Evolutionary conservation across 2,888 invertebrate species (phyloP).

Genomic region (Timema cristinae): DNA sequence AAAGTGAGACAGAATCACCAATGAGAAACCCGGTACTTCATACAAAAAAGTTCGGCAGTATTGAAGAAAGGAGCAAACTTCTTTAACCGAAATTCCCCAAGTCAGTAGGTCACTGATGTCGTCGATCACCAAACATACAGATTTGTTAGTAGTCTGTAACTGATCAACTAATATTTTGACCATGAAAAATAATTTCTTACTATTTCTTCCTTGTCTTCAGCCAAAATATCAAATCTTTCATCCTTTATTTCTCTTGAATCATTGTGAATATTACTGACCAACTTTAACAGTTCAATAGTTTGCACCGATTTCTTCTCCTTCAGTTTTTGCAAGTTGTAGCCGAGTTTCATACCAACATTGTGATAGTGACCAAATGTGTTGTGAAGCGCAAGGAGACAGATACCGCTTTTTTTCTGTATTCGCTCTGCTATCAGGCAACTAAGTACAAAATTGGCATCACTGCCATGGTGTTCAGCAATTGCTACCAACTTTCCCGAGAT

Average conservation of each 20-base stretch:
- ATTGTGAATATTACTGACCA: slow-evolving; percentile 33
- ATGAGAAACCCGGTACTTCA: slow-evolving; percentile 10
- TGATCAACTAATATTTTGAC: slow-evolving; percentile 46
- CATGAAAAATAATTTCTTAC: slow-evolving; percentile 46
- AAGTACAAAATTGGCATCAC: slow-evolving; percentile 68
- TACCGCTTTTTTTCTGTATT: slow-evolving; percentile 54
- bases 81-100: slow-evolving; percentile 52
- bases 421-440: slow-evolving; percentile 61
- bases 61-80: slow-evolving; percentile 52
- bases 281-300: slow-evolving; percentile 52
- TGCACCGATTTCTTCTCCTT: slow-evolving; percentile 48
- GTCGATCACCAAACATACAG: slow-evolving; percentile 62
- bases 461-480: slow-evolving; percentile 64
- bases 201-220: slow-evolving; percentile 34
- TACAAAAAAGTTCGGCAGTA: slow-evolving; percentile 44
- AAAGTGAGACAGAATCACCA: slow-evolving; percentile 23
- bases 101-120: slow-evolving; percentile 69
- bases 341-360: slow-evolving; percentile 67
- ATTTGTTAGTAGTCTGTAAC: slow-evolving; percentile 43
- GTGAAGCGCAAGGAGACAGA: slow-evolving; percentile 64
- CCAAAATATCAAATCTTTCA: slow-evolving; percentile 33
- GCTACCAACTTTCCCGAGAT: slow-evolving; percentile 55
- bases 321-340: slow-evolving; percentile 60
- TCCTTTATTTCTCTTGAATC: slow-evolving; percentile 36
- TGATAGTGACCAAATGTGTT: slow-evolving; percentile 70